Evolutionary conservation across 2,113 vertebrate species (phyloP).

Genomic region (Chaetorhynchus papuensis): DNA sequence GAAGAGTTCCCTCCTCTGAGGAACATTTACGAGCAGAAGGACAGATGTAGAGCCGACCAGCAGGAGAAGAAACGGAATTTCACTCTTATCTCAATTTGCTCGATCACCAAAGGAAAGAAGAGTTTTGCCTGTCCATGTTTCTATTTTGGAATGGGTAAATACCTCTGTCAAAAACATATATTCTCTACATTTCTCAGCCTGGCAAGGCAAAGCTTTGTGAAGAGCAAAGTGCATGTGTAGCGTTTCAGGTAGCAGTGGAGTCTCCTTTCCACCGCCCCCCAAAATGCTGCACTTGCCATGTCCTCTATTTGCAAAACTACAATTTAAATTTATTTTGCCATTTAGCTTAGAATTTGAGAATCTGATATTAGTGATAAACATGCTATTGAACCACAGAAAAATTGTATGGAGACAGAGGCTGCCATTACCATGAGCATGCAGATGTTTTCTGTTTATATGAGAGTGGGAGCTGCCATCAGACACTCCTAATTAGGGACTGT

Average conservation of each 20-base stretch:
- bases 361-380: not conserved
- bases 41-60: not conserved
- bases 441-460: slow-evolving; percentile 54
- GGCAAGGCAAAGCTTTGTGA: not conserved
- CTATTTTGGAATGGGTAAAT: not conserved
- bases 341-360: not conserved
- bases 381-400: not conserved
- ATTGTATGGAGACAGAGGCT: not conserved
- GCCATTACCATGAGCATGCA: not conserved
- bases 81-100: not conserved
- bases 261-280: not conserved
- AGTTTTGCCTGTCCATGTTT: not conserved
- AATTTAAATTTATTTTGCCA: not conserved
- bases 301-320: not conserved
- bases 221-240: not conserved
- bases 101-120: not conserved
- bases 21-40: not conserved
- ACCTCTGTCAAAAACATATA: not conserved
- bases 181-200: not conserved
- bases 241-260: not conserved
- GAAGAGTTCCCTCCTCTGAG: not conserved
- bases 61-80: not conserved
- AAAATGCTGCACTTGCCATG: not conserved
- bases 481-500: slow-evolving; percentile 32
- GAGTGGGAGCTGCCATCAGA: slow-evolving; percentile 25